Evolutionary conservation across 2,113 vertebrate species (phyloP), one percentile per base, ranked within the genome.

Genomic region (Anolis carolinensis): DNA sequence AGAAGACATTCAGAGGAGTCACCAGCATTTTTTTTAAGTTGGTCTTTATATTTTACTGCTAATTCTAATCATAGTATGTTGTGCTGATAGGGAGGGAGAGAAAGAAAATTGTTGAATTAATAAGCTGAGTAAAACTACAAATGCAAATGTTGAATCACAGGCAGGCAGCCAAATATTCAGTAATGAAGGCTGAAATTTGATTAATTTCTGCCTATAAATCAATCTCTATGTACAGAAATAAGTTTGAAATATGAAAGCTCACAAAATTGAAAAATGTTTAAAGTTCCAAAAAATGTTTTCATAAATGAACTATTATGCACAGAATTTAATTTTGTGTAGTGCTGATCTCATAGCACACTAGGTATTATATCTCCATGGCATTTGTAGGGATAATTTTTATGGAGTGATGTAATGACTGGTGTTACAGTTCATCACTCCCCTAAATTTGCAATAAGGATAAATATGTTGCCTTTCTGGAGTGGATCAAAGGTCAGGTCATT

Each of bases 191-290:
- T 85, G 59, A 81, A 23, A 79, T 87, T 79, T 89, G 50, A 13
- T 71, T 86, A 78, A 14, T 76, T 82, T 25, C 78, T 39, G 62
- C 48, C 86, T 32, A 80, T 59, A 72, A 70, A 74, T 88, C 59
- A 83, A 21, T 65, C 67, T n/a, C 23, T 71, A 8, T 68, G 14
- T 70, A 89, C 30, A 1, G 75, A 84, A 86, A 72, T 83, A 75
- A 52, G n/a, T 68, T 79, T 70, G 70, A 87, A 81, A 75, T 39
- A 34, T 84, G 10, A 62, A 23, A 65, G 32, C 36, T 63, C 23
- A 23, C 25, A 70, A 86, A 86, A 76, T 10, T 83, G 81, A 78
- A 83, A 83, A 83, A n/a, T 83, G 25, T 84, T 82, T 84, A 67
- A 81, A 93, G 70, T 16, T 34, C 21, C 77, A 77, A 52, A 91